These are phyloP conservation scores for Formica aserva DNA, from an alignment of 2,888 invertebrate genomes.

Conservation along the genomic window DNA sequence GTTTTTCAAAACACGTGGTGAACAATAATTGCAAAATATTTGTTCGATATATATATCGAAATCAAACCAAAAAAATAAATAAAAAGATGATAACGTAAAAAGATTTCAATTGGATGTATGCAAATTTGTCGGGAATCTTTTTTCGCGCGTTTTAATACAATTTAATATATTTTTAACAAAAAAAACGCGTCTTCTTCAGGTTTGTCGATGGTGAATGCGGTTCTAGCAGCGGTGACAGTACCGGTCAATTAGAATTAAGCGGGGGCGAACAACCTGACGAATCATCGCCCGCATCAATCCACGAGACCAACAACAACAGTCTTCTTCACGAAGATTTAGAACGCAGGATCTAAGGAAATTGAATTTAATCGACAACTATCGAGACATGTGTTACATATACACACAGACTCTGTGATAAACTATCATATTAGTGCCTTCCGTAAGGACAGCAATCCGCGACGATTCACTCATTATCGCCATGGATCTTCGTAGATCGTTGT, in stretches of 20 bases:
- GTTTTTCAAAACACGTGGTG: background rate
- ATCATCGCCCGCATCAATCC: constrained; percentile 83
- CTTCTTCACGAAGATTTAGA: constrained; percentile 87
- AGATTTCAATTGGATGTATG: background rate
- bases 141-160: background rate
- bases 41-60: background rate
- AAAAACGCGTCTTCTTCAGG: constrained; percentile 70
- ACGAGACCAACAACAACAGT: constrained; percentile 87
- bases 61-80: background rate
- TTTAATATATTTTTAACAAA: background rate
- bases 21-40: background rate
- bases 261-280: constrained; percentile 84
- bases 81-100: background rate
- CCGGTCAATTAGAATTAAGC: constrained; percentile 83
- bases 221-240: constrained; percentile 84
- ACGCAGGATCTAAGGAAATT: constrained; percentile 79
- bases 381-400: constrained; percentile 13
- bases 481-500: constrained; percentile 27
- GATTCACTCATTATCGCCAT: constrained; percentile 44
- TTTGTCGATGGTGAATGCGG: constrained; percentile 85
- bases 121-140: background rate
- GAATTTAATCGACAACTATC: constrained; percentile 32
- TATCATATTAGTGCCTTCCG: constrained; percentile 78
- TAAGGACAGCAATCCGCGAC: constrained; percentile 33
- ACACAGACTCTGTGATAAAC: constrained; percentile 84